Evolutionary conservation across 2,113 vertebrate genomes (phyloP).

Genomic region (chimpanzee (Pan troglodytes)): DNA sequence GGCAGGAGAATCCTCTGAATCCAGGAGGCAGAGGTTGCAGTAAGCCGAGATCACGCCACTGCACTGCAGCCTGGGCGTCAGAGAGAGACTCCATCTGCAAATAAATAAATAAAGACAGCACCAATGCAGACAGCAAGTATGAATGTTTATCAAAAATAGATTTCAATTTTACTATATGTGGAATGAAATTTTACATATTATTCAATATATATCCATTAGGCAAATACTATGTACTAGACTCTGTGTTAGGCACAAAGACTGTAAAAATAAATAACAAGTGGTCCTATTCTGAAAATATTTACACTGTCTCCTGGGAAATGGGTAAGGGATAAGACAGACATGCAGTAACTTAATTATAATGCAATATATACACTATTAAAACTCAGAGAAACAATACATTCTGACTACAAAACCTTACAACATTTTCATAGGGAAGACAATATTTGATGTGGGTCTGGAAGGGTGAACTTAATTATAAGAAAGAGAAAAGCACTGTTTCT

Average conservation of each 20-base stretch:
- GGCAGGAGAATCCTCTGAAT: too few species aligned
- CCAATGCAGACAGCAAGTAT: background rate
- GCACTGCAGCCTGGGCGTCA: too few species aligned
- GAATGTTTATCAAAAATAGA: conserved; percentile 3
- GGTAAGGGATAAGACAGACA: background rate
- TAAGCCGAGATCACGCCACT: too few species aligned
- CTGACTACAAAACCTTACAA: background rate
- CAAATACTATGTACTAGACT: background rate
- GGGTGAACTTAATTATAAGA: background rate
- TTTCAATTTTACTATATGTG: background rate
- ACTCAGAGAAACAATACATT: background rate
- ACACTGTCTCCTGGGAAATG: background rate
- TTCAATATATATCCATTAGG: background rate
- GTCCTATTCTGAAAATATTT: background rate
- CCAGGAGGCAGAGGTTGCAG: too few species aligned
- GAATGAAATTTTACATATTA: background rate
- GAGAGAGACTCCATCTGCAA: too few species aligned
- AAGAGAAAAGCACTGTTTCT: background rate
- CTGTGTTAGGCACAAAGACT: background rate
- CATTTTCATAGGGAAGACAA: background rate
- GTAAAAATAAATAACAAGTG: background rate
- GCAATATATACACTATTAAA: background rate
- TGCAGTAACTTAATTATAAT: background rate
- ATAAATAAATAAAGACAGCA: too few species aligned
- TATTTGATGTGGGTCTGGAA: background rate